Percentiles rank a stretch among this genome's conserved stretches.
These are phyloP conservation scores for Cantharis rustica DNA, from an alignment of 2,888 invertebrate genomes.

Conservation along the genomic window DNA sequence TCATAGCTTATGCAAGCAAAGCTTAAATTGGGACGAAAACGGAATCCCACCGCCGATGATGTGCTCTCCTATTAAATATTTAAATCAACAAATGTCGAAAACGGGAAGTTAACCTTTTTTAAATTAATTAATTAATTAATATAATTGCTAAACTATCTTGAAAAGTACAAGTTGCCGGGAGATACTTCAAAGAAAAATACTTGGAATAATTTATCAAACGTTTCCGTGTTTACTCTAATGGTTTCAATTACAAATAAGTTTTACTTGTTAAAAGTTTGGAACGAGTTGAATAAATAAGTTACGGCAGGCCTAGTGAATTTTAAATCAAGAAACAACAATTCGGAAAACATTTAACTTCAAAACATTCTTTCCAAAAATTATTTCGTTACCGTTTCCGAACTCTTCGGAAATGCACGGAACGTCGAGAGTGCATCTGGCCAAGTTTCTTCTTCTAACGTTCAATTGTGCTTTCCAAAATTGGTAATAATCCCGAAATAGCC, in stretches of 20 bases:
- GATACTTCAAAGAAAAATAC: neutral
- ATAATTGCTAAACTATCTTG: neutral
- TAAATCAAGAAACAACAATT: neutral
- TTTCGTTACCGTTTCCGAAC: neutral
- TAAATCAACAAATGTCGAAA: neutral
- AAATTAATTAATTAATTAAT: neutral
- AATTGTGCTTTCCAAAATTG: neutral
- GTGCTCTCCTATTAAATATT: neutral
- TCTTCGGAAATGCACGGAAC: neutral
- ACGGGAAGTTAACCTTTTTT: neutral
- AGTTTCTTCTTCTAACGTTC: neutral
- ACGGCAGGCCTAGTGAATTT: neutral
- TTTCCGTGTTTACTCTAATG: neutral
- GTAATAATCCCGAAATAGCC: neutral
- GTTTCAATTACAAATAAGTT: neutral
- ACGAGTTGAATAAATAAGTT: neutral
- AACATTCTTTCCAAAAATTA: neutral
- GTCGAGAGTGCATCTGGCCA: neutral
- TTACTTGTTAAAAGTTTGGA: neutral
- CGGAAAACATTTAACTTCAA: neutral
- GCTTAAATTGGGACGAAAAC: neutral
- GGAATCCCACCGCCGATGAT: neutral
- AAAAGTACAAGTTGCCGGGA: neutral
- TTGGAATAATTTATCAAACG: neutral
- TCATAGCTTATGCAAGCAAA: neutral